Base-by-base conservation (phyloP, 2,797 vertebrate genomes). In the Atherinosoma microstoma region DNA sequence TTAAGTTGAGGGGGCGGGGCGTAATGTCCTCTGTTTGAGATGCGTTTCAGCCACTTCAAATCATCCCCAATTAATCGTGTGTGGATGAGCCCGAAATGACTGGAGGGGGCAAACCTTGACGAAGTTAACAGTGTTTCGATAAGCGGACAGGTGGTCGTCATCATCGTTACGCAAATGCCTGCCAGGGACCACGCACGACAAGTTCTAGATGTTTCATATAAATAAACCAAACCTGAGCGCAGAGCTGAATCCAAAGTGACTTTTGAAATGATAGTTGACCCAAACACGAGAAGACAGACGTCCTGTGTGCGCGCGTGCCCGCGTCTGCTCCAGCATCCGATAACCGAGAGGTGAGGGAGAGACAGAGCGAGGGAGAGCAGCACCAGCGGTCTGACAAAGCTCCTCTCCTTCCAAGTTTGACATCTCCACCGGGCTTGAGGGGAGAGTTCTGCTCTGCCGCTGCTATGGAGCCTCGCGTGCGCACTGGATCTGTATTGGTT, bases 391-490 rank as follows among this genome's bases (percentile, higher is more conserved):
- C 73, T 74, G 75, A 78, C 65, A 67, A n/a, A 64, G 73, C 81
- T 57, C 65, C 77, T 3, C 73, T 70, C 58, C 49, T 45, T 67
- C 83, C 49, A 91, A 91, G 66, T 91, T 91, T 81, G 76, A 84
- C 73, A 70, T 73, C 72, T 79, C 57, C 79, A 58, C 70, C 67
- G 27, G 80, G 63, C 54, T 62, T 36, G 79, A 73, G 65, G 56
- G 36, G 30, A 62, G 69, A 75, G 42, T 77, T 56, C 13, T 34
- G 71, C 62, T 63, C 70, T 40, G 29, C 49, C 12, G 74, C 81
- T 61, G 78, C 20, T 54, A 93, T 93, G 91, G 90, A 85, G 56
- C 75, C 58, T 64, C 69, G 51, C 64, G 94, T 79, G 84, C 78
- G 47, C 4, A 42, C 80, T 22, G 89, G 86, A 85, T 90, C 79